Conservation (phyloP, 2,888 invertebrate genomes). For the Microchrysa polita region DNA sequence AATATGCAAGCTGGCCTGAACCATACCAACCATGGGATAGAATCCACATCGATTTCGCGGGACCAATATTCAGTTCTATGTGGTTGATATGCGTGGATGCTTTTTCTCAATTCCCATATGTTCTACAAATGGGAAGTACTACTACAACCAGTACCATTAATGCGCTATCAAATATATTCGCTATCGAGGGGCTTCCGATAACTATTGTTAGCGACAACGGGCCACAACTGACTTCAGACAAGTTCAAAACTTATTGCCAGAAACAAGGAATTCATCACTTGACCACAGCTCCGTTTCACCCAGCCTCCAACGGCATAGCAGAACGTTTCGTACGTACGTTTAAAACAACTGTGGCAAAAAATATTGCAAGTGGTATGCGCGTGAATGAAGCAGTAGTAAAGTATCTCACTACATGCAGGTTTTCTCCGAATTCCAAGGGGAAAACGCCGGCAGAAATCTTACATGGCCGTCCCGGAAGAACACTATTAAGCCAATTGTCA, state of each 20-base stretch:
- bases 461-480: no score
- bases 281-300: conserved; percentile 51
- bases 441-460: no score
- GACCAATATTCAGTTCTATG: conserved; percentile 54
- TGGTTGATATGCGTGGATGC: conserved; percentile 50
- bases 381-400: no score
- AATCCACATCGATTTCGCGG: conserved; percentile 63
- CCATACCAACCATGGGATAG: conserved; percentile 56
- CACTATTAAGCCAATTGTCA: no score
- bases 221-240: conserved; percentile 51
- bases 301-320: conserved; percentile 52
- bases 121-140: conserved; percentile 43
- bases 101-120: conserved; percentile 45
- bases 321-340: conserved; percentile 49
- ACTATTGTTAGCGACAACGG: conserved; percentile 54
- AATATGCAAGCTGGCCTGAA: neutral
- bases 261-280: conserved; percentile 53
- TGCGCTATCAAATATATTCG: conserved; percentile 51
- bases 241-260: conserved; percentile 52
- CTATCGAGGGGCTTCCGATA: conserved; percentile 53
- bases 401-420: no score
- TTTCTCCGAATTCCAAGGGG: no score
- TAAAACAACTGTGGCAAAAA: no score
- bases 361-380: no score
- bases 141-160: conserved; percentile 47